A percentile compares a stretch with the other conserved stretches of the same genome.
phyloP scores from a whole-genome alignment of 2,113 vertebrate genomes.

The Leptosomus discolor region DNA sequence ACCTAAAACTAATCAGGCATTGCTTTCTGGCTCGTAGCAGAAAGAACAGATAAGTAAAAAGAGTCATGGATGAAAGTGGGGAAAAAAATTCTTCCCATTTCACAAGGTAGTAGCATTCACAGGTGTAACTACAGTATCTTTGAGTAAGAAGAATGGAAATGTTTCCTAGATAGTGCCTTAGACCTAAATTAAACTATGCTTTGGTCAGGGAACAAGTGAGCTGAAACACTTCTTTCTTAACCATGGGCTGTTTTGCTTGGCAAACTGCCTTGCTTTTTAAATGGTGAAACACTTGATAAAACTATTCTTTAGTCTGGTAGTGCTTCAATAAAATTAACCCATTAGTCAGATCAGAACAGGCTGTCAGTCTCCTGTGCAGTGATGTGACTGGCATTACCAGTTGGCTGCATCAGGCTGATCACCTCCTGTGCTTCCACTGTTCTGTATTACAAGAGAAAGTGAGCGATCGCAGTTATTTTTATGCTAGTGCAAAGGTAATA shows the following conservation, averaged over 20 bases:
- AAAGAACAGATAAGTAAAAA: background rate
- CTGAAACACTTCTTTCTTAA: conserved; percentile 22
- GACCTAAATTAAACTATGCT: conserved; percentile 5
- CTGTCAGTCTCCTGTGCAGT: background rate
- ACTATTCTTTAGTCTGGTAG: background rate
- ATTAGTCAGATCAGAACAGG: conserved; percentile 11
- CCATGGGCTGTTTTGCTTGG: conserved; percentile 1
- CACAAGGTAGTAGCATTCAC: background rate
- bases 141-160: conserved; percentile 51
- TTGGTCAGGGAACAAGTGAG: background rate
- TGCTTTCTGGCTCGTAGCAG: background rate
- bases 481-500: background rate
- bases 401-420: background rate
- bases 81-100: conserved; percentile 36
- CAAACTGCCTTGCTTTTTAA: conserved; percentile 48
- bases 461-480: background rate
- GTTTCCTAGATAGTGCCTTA: background rate
- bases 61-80: background rate
- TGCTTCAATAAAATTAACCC: conserved; percentile 11
- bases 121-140: conserved; percentile 17
- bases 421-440: background rate
- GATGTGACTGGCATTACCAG: background rate
- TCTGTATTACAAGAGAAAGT: background rate
- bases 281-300: conserved; percentile 5
- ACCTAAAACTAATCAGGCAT: background rate